These are phyloP conservation scores for Andrena trimmerana DNA, from an alignment of 2,888 invertebrate genomes.

Conservation along the genomic window DNA sequence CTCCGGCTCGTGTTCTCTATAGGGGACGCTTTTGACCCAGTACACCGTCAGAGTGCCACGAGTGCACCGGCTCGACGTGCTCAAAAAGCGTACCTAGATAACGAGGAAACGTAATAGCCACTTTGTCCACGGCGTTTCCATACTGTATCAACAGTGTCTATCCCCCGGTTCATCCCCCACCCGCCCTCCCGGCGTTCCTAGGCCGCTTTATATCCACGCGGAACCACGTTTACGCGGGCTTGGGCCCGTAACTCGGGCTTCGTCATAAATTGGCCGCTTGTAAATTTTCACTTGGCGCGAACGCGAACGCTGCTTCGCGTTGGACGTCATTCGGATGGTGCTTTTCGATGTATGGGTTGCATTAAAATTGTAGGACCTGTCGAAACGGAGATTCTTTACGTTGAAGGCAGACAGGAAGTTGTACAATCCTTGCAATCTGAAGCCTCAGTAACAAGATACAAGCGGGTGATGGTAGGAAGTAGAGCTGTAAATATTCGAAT, in stretches of 20 bases:
- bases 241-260: neutral
- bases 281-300: conserved; percentile 47
- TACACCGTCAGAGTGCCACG: conserved; percentile 28
- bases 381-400: neutral
- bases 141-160: conserved; percentile 60
- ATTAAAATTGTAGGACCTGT: neutral
- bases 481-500: too few relatives aligned
- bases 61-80: conserved; percentile 42
- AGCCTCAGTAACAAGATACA: too few relatives aligned
- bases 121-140: conserved; percentile 62
- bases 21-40: conserved; percentile 61
- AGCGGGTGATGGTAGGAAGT: too few relatives aligned
- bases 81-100: conserved; percentile 67
- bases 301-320: conserved; percentile 3
- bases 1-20: conserved; percentile 26
- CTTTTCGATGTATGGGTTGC: neutral
- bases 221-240: neutral
- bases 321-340: neutral
- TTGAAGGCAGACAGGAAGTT: too few relatives aligned
- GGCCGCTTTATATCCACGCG: conserved; percentile 8
- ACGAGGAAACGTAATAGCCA: conserved; percentile 70
- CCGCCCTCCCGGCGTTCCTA: neutral
- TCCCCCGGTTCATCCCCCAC: conserved; percentile 25
- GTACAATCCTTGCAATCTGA: too few relatives aligned
- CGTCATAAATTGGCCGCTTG: conserved; percentile 36